phyloP scores from a whole-genome alignment of 2,113 vertebrate genomes.

The Atherinomorus stipes region DNA sequence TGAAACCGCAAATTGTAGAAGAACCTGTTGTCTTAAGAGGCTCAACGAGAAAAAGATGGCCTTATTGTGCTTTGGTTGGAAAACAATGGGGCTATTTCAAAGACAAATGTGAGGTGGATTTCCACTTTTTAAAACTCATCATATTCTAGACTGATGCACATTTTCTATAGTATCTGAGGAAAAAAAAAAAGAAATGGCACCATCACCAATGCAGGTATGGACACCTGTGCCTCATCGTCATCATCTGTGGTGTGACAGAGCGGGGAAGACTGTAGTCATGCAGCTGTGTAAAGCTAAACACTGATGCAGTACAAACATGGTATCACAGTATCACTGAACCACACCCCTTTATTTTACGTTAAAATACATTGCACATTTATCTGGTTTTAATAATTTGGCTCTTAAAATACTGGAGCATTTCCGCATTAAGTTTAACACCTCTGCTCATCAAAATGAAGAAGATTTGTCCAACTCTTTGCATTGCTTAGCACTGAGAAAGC shows the following conservation, averaged over 20 bases:
- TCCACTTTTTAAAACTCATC: constrained; percentile 5
- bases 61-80: constrained; percentile 39
- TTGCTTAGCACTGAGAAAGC: no score
- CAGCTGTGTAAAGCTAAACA: no score
- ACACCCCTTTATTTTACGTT: no score
- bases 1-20: constrained; percentile 65
- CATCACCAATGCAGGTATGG: constrained; percentile 46
- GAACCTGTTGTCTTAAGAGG: constrained; percentile 53
- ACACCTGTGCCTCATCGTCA: constrained; percentile 50
- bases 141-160: not conserved
- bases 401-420: no score
- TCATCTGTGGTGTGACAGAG: not conserved
- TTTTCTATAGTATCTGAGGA: constrained; percentile 4
- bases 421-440: no score
- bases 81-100: constrained; percentile 32
- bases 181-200: constrained; percentile 18
- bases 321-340: no score
- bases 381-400: no score
- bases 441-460: no score
- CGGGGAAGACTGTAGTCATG: constrained; percentile 16
- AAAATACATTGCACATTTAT: no score
- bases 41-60: constrained; percentile 67
- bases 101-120: constrained; percentile 59
- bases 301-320: no score
- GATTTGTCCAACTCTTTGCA: no score